Evolutionary conservation across 2,113 vertebrate species (phyloP), one percentile per base, ranked within the genome.

Genomic region (Syngnathoides biaculeatus): DNA sequence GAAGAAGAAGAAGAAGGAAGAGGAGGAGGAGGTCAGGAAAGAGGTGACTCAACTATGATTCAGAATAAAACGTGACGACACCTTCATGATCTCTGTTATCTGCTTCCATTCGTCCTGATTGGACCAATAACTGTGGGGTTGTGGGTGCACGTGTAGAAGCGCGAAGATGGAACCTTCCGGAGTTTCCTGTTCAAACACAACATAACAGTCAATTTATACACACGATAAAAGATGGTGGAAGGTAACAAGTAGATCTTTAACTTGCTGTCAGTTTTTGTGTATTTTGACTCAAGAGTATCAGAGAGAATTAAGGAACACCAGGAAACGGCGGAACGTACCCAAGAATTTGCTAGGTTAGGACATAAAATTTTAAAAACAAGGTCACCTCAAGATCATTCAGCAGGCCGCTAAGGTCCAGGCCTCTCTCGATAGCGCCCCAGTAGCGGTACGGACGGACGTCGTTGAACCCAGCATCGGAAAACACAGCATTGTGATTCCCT

Each of bases 401-500:
- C 59, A 96, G 78, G 42, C 94, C 95, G 20, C 89, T 56, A 26
- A 95, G 86, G 84, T 95, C 92, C 64, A 98, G 90, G 4, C 94
- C 94, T 68, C 93, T 90, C 8, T 93, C 94, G 9, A 89, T 87
- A 71, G 92, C 92, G 75, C 96, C 93, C 95, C 95, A 98, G 74
- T 97, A 98, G 69, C 52, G 92, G 77, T 97, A 98, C 0, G 91
- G 85, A 53, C 97, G 93, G 84, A 99, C 94, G 79, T 99, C 94
- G 82, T 93, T 95, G 89, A 98, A 99, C 4, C 96, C 97, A 62
- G 95, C 94, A 9, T 95, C 94, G 62, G 86, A 6, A 80, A 98
- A 98, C 65, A 98, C 95, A 7, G 80, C 90, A 20, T 98, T 98
- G 87, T 98, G 96, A 89, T 99, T 99, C 83, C 96, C 97, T 99